A percentile compares a stretch with the other conserved stretches of the same genome.
Conservation (phyloP, 2,797 vertebrate genomes). For the Bradypodion ventrale region DNA sequence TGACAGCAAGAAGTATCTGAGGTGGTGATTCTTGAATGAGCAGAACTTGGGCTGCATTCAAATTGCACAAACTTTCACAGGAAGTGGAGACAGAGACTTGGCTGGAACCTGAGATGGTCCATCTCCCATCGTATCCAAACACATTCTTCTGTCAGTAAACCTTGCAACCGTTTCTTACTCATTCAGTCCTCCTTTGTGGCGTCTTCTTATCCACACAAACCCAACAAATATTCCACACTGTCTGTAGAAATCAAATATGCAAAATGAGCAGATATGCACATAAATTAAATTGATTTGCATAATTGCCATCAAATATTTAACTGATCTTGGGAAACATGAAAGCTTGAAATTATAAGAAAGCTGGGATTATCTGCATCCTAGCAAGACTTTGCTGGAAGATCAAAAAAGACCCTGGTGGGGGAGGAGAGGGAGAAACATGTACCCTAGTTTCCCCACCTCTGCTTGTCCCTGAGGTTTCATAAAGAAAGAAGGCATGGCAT, state of each 20-base stretch:
- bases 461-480: neutral
- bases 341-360: constrained; percentile 1
- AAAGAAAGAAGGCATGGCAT: neutral
- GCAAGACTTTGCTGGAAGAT: neutral
- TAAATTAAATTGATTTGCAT: constrained; percentile 4
- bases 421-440: neutral
- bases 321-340: constrained; percentile 2
- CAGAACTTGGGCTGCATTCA: neutral
- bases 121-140: neutral
- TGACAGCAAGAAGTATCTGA: neutral
- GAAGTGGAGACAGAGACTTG: neutral
- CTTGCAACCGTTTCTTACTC: too few species aligned
- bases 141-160: too few species aligned
- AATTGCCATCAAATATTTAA: constrained; percentile 12
- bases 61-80: neutral
- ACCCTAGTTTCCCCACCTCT: neutral
- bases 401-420: neutral
- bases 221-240: neutral
- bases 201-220: neutral
- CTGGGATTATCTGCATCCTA: neutral
- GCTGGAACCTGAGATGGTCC: neutral
- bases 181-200: neutral
- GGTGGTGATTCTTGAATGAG: neutral
- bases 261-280: constrained; percentile 2
- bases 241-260: neutral